phyloP scores from a whole-genome alignment of 2,888 invertebrate genomes.

The Yponomeuta sedellus region DNA sequence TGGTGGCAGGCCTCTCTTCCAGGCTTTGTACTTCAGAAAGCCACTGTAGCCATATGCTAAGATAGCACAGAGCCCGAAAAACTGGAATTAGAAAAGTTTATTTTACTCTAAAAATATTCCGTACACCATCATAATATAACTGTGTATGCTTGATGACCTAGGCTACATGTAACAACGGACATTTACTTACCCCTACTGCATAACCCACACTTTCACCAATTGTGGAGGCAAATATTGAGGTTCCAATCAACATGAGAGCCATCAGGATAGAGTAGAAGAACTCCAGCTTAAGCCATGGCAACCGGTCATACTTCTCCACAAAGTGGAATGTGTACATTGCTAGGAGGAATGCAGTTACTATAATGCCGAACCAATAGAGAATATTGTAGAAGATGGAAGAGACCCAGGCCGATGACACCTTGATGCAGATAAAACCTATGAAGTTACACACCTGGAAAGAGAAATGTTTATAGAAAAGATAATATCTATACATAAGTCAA shows the following conservation, averaged over 20 bases:
- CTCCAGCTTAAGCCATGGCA: slow-evolving; percentile 91
- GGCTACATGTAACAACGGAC: too few relatives aligned
- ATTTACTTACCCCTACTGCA: slow-evolving; percentile 83
- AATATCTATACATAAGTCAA: not conserved
- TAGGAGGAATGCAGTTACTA: slow-evolving; percentile 84
- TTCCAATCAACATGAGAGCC: slow-evolving; percentile 83
- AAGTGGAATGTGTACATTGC: slow-evolving; percentile 88
- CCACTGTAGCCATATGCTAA: slow-evolving; percentile 87
- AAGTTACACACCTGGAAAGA: slow-evolving; percentile 78
- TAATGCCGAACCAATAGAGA: slow-evolving; percentile 87
- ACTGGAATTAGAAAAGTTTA: slow-evolving; percentile 70
- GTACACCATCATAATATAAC: too few relatives aligned
- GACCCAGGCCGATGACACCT: slow-evolving; percentile 77
- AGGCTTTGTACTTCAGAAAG: slow-evolving; percentile 84
- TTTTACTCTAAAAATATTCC: not conserved
- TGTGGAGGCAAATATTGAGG: slow-evolving; percentile 82
- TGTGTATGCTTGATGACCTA: too few relatives aligned
- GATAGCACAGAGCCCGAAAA: slow-evolving; percentile 91
- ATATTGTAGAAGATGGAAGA: slow-evolving; percentile 86
- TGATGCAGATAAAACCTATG: slow-evolving; percentile 88
- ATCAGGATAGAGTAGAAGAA: slow-evolving; percentile 82
- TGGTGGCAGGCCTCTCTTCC: slow-evolving; percentile 81
- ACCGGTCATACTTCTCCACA: slow-evolving; percentile 85
- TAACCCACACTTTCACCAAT: slow-evolving; percentile 77
- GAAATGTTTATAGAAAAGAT: slow-evolving; percentile 10